Percentiles rank a stretch among this genome's conserved stretches.
Conservation (phyloP, 2,888 invertebrate genomes). For the Mechanitis mazaeus region DNA sequence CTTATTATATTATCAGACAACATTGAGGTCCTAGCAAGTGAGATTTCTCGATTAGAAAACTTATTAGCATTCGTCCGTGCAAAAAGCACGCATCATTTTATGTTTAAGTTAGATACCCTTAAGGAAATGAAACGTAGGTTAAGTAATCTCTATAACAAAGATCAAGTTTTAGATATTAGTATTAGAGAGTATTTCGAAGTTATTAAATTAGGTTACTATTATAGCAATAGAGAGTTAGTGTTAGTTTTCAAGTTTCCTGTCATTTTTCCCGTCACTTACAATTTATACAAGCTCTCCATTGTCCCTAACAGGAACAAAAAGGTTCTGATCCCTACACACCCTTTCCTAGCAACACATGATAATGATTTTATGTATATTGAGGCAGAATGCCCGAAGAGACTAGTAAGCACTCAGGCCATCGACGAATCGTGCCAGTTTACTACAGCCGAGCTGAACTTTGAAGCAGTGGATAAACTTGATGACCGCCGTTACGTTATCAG, state of each 20-base stretch:
- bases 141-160: too few species aligned
- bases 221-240: background rate
- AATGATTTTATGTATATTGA: constrained; percentile 29
- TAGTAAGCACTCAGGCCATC: too few species aligned
- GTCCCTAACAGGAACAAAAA: constrained; percentile 24
- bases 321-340: constrained; percentile 26
- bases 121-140: too few species aligned
- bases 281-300: background rate
- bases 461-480: too few species aligned
- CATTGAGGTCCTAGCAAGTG: background rate
- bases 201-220: background rate
- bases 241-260: background rate
- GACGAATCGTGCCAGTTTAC: too few species aligned
- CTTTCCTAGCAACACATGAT: constrained; percentile 28
- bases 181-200: constrained; percentile 4
- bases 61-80: too few species aligned
- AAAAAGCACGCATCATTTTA: background rate
- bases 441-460: too few species aligned
- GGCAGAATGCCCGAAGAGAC: constrained; percentile 31
- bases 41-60: background rate
- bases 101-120: background rate
- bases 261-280: background rate
- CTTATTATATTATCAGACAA: background rate
- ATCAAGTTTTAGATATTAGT: background rate
- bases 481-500: too few species aligned